A percentile compares a stretch with the other conserved stretches of the same genome.
phyloP scores from a whole-genome alignment of 2,888 invertebrate genomes.

The Drosophila meridiana region DNA sequence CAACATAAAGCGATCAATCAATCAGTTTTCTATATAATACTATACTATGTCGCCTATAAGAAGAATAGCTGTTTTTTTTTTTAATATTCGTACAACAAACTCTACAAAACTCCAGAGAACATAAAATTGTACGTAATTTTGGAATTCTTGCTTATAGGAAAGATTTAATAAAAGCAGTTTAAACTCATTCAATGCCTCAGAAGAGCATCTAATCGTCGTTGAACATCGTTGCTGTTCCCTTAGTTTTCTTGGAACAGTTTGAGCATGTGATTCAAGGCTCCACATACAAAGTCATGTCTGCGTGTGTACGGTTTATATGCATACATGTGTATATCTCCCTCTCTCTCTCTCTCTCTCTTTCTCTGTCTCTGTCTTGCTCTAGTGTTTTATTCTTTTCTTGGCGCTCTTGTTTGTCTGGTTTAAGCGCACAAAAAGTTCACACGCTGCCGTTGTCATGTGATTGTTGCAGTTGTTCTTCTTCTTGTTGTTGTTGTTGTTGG shows the following conservation, averaged over 20 bases:
- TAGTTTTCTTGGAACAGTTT: conserved; percentile 45
- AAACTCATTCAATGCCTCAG: too few species aligned
- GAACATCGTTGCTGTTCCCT: neutral
- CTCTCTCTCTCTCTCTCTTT: neutral
- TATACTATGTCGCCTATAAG: neutral
- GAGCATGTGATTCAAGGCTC: conserved; percentile 46
- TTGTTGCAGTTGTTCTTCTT: conserved; percentile 13
- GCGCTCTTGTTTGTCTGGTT: conserved; percentile 33
- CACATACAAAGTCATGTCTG: neutral
- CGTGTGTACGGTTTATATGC: neutral
- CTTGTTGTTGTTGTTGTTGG: conserved; percentile 10
- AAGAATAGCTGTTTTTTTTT: neutral
- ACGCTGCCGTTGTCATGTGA: conserved; percentile 50
- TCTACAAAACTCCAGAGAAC: neutral
- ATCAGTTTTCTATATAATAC: neutral
- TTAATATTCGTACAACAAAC: neutral
- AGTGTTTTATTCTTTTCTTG: conserved; percentile 26
- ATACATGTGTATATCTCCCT: neutral
- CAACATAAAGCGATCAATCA: too few species aligned
- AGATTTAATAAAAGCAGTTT: neutral
- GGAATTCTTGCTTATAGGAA: too few species aligned
- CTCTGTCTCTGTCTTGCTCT: neutral
- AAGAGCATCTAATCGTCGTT: neutral
- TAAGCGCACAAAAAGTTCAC: conserved; percentile 57
- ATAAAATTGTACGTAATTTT: too few species aligned